Conservation (phyloP, 2,113 vertebrate genomes). For the Ardeotis arabs region DNA sequence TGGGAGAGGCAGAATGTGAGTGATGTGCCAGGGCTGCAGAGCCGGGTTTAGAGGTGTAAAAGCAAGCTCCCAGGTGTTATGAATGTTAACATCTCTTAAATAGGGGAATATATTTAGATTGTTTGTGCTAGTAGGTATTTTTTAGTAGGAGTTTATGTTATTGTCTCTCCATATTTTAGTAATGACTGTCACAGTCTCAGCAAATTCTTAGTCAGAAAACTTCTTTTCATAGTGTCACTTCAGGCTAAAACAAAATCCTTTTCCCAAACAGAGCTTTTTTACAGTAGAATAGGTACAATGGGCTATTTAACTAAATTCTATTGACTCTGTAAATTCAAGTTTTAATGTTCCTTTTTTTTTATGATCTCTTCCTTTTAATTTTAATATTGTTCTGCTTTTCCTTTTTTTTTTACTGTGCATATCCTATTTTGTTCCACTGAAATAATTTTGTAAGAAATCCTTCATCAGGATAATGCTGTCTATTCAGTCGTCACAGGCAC, state of each 20-base stretch:
- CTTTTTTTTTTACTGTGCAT: not conserved
- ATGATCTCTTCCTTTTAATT: not conserved
- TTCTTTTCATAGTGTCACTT: not conserved
- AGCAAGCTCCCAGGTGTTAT: constrained; percentile 40
- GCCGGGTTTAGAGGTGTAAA: not conserved
- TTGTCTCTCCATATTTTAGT: not conserved
- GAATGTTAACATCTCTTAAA: constrained; percentile 47
- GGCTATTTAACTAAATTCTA: constrained; percentile 22
- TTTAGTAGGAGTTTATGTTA: constrained; percentile 12
- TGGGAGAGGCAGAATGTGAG: not conserved
- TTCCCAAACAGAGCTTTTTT: not conserved
- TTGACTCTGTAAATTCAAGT: not conserved
- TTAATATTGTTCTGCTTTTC: constrained; percentile 26
- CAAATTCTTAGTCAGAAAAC: not conserved
- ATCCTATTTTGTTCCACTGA: constrained; percentile 37
- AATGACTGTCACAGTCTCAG: not conserved
- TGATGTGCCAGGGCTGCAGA: not conserved
- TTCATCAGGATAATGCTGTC: constrained; percentile 22
- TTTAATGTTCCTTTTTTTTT: constrained; percentile 27
- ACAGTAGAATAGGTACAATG: not conserved
- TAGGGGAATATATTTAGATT: constrained; percentile 45
- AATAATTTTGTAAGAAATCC: constrained; percentile 32
- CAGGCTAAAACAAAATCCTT: constrained; percentile 16
- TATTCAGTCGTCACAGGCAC: constrained; percentile 19
- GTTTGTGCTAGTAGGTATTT: constrained; percentile 1